phyloP scores from a whole-genome alignment of 2,113 vertebrate genomes.

The Nannobrachium achirus region DNA sequence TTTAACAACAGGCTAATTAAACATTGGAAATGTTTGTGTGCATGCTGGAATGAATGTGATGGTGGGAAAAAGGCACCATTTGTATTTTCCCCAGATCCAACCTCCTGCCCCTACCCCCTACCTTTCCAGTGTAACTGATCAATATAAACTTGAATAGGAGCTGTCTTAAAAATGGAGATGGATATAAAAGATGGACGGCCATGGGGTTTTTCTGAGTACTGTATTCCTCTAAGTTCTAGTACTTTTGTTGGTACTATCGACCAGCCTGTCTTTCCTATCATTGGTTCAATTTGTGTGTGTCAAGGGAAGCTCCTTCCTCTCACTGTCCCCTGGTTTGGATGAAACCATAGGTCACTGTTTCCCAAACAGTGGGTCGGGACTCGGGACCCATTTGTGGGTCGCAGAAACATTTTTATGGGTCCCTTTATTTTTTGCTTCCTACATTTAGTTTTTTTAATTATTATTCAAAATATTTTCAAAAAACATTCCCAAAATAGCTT shows the following conservation, averaged over 20 bases:
- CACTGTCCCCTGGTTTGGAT: too few relatives aligned
- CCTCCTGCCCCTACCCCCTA: background rate
- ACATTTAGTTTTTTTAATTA: too few relatives aligned
- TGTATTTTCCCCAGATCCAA: slow-evolving; percentile 16
- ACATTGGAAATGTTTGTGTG: slow-evolving; percentile 30
- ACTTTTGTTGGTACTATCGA: slow-evolving; percentile 38
- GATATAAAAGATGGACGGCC: background rate
- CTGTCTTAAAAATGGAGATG: slow-evolving; percentile 31
- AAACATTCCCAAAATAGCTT: too few relatives aligned
- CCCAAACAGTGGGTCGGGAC: too few relatives aligned
- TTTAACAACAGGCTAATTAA: slow-evolving; percentile 39
- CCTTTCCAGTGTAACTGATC: slow-evolving; percentile 25
- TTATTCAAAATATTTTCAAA: too few relatives aligned
- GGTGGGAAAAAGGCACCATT: slow-evolving; percentile 56
- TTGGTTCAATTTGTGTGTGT: slow-evolving; percentile 12
- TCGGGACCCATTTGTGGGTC: too few relatives aligned
- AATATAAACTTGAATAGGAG: slow-evolving; percentile 37
- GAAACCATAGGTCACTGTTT: slow-evolving; percentile 13
- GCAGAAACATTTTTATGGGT: too few relatives aligned
- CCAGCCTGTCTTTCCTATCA: slow-evolving; percentile 22
- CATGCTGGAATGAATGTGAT: slow-evolving; percentile 40
- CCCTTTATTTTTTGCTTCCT: too few relatives aligned
- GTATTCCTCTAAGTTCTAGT: slow-evolving; percentile 38
- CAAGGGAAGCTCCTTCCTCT: background rate
- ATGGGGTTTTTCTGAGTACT: slow-evolving; percentile 13